These are phyloP conservation scores for Epinotia ramella DNA, from an alignment of 2,888 invertebrate species.

Conservation along the genomic window DNA sequence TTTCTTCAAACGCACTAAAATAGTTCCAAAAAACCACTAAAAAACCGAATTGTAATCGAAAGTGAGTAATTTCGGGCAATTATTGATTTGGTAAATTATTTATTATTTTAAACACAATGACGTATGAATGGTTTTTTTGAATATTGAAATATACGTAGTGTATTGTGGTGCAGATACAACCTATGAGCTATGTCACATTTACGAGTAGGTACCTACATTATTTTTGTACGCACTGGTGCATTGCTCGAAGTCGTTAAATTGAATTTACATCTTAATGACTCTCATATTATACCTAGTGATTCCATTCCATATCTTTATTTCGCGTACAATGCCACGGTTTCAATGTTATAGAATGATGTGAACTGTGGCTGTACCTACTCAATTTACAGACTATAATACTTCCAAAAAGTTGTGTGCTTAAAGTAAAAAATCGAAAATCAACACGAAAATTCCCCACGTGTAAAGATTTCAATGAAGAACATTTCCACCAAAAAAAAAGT, in stretches of 20 bases:
- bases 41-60: too few species aligned
- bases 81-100: too few species aligned
- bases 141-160: too few species aligned
- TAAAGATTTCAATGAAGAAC: too few species aligned
- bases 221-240: slow-evolving; percentile 10
- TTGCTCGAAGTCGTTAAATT: slow-evolving; percentile 34
- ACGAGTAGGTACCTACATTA: background rate
- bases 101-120: too few species aligned
- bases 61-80: too few species aligned
- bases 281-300: slow-evolving; percentile 4
- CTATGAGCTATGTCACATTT: too few species aligned
- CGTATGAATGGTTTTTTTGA: too few species aligned
- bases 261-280: slow-evolving; percentile 41
- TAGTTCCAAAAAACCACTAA: too few species aligned
- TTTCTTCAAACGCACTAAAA: background rate
- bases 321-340: slow-evolving; percentile 24
- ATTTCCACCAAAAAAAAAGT: slow-evolving; percentile 10
- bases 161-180: too few species aligned
- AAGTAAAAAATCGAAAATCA: background rate
- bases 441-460: too few species aligned
- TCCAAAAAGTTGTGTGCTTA: background rate
- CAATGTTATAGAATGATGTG: background rate
- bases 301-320: slow-evolving; percentile 39
- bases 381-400: background rate
- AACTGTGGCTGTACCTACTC: too few species aligned